Evolutionary conservation across 2,113 vertebrate species (phyloP), one percentile per base, ranked within the genome.

Genomic region (Benitochromis conjunctus): DNA sequence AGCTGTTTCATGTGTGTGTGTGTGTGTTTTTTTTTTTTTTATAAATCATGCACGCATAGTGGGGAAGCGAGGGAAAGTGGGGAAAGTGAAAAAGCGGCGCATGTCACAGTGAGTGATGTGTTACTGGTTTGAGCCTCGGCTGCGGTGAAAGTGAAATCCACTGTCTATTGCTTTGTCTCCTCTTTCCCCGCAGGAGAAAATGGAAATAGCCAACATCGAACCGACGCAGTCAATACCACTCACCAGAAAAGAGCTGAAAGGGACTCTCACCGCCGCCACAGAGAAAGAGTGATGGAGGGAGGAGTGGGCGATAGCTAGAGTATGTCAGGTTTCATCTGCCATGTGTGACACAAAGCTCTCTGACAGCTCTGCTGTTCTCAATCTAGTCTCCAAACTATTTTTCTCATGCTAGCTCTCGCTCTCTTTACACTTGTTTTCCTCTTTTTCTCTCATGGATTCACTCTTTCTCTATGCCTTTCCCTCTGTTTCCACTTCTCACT

Each of bases 201-300:
- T 93, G 91, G 89, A 92, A 94, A 94, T 91, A 92, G 92, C 92
- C 87, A 81, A 81, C 91, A 93, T 92, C n/a, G 89, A 94, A 91
- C 90, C 62, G 12, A 46, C 36, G 26, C 86, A 90, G 92, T 95
- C 94, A 88, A 93, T 94, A 93, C 46, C 86, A 84, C 88, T 93
- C 89, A 86, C 41, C 76, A 78, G 86, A 81, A 88, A 89, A 87
- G 82, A 80, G 89, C 91, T 88, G 91, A 93, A 88, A 87, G 92
- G 88, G 84, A 87, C 66, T 24, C 85, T 89, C 77, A 57, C 76
- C 3, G 38, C 85, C 3, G 21, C 54, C 79, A 12, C 62, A 79
- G 86, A 90, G 83, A 48, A 51, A 14, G 80, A 51, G 55, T 80
- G 84, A 79, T 85, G 84, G 79, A 90, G 77, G 83, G 89, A 89